These are phyloP conservation scores for Sphaeridia pumilis DNA, from an alignment of 2,888 invertebrate species.

Conservation along the genomic window DNA sequence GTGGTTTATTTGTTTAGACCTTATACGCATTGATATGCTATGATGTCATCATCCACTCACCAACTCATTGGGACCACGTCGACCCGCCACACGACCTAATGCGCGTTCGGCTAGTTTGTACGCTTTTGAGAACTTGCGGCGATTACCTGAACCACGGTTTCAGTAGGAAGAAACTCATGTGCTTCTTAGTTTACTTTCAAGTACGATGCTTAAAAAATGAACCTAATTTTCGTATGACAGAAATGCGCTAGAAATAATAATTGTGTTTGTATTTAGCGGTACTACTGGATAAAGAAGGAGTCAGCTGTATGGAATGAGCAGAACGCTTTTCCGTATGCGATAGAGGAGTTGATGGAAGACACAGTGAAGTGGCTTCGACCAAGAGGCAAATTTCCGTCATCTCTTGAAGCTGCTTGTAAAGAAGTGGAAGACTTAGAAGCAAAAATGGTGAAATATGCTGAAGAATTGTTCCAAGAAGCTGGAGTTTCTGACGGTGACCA, in stretches of 20 bases:
- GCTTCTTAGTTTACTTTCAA: slow-evolving; percentile 83
- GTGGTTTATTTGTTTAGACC: too few relatives aligned
- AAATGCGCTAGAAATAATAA: neutral
- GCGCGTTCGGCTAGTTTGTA: slow-evolving; percentile 75
- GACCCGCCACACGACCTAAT: slow-evolving; percentile 86
- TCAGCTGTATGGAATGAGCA: slow-evolving; percentile 62
- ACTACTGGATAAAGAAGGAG: slow-evolving; percentile 79
- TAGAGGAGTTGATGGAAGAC: slow-evolving; percentile 80
- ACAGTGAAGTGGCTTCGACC: slow-evolving; percentile 68
- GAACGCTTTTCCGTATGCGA: slow-evolving; percentile 69
- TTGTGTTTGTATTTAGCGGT: slow-evolving; percentile 46
- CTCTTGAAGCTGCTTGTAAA: slow-evolving; percentile 67
- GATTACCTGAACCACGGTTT: slow-evolving; percentile 86
- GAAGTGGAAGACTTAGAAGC: slow-evolving; percentile 64
- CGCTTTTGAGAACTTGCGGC: slow-evolving; percentile 84
- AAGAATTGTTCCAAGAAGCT: slow-evolving; percentile 10
- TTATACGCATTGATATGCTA: slow-evolving; percentile 86
- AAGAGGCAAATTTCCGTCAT: slow-evolving; percentile 61
- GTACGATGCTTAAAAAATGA: too few relatives aligned
- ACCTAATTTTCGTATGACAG: too few relatives aligned
- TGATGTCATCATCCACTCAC: slow-evolving; percentile 61
- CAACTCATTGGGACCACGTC: slow-evolving; percentile 5
- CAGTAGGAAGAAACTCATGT: slow-evolving; percentile 78
- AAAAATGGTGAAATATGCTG: slow-evolving; percentile 29
- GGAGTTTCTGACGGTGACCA: too few relatives aligned